Evolutionary conservation across 2,888 invertebrate species (phyloP), one percentile per base, ranked within the genome.

Genomic region (Drosophila nigritarsus): DNA sequence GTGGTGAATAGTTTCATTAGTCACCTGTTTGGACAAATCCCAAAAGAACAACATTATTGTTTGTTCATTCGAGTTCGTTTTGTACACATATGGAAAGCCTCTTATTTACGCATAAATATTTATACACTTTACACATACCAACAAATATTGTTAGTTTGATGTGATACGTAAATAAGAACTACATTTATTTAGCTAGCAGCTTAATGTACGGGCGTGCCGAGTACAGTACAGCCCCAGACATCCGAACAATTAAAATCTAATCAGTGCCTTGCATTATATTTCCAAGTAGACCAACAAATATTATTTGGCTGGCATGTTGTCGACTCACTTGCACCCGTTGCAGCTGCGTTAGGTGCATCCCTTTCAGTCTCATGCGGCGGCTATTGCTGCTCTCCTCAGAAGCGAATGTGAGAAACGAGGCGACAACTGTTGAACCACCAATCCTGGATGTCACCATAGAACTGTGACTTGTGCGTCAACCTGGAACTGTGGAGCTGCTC

Each of bases 351-450:
- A 32, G 61, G 6, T 64, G 54, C 58, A 8, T 65, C 59, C 50
- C 60, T 53, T 53, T 83, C 79, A 53, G 63, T 69, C 56, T 71
- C 62, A 54, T 78, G 73, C 15, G 18, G 18, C 11, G 5, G 7
- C 30, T 62, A n/a, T 42, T 32, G 79, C 65, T 42, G 63, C 27
- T 15, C 65, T 42, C 45, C 45, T 87, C 62, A 82, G 42, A 85
- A 83, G 13, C 69, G 74, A 50, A 92, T 89, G 48, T 78, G 82
- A 18, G 93, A 58, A 54, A 82, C 56, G 59, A 92, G 82, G 34
- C 81, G 89, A 60, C 93, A 92, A 51, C 87, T 89, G 38, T 81
- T 75, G 38, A 90, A 79, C 92, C 92, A 93, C 93, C 93, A 93
- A 30, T 86, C 74, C 65, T 91, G 83, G 8, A 93, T 92, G 67